Conservation (phyloP, 2,888 invertebrate species). For the Tachina lurida region DNA sequence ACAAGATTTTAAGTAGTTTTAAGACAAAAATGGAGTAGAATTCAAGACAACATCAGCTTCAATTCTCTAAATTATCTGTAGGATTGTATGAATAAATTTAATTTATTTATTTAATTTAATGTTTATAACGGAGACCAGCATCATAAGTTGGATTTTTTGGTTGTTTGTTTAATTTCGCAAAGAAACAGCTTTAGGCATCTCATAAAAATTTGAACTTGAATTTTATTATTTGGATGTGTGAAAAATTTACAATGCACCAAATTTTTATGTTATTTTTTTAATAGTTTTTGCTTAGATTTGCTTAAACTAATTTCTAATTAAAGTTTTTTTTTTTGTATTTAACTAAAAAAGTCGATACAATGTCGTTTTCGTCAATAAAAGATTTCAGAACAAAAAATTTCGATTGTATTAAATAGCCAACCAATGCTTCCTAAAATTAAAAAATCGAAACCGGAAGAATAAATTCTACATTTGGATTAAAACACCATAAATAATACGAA, state of each 20-base stretch:
- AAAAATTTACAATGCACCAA: conserved; percentile 13
- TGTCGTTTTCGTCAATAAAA: background rate
- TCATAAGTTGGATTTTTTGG: conserved; percentile 4
- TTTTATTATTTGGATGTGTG: conserved; percentile 32
- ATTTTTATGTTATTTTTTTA: background rate
- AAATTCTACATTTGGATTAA: background rate
- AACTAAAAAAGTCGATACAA: conserved; percentile 3
- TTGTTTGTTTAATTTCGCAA: background rate
- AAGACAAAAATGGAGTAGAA: background rate
- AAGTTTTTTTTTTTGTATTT: background rate
- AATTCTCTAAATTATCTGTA: background rate
- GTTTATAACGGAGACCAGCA: conserved; percentile 7
- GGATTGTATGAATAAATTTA: background rate
- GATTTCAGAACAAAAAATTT: conserved; percentile 3
- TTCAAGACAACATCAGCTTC: background rate
- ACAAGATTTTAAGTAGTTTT: no score
- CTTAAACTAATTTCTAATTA: conserved; percentile 21
- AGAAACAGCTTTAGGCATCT: conserved; percentile 11
- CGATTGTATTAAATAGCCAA: background rate
- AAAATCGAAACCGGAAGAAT: background rate
- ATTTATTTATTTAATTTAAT: background rate
- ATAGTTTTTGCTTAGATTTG: background rate
- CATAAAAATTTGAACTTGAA: conserved; percentile 37
- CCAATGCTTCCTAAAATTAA: conserved; percentile 13
- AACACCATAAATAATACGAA: no score